phyloP scores from a whole-genome alignment of 2,797 vertebrate species.

The Forpus xanthops region DNA sequence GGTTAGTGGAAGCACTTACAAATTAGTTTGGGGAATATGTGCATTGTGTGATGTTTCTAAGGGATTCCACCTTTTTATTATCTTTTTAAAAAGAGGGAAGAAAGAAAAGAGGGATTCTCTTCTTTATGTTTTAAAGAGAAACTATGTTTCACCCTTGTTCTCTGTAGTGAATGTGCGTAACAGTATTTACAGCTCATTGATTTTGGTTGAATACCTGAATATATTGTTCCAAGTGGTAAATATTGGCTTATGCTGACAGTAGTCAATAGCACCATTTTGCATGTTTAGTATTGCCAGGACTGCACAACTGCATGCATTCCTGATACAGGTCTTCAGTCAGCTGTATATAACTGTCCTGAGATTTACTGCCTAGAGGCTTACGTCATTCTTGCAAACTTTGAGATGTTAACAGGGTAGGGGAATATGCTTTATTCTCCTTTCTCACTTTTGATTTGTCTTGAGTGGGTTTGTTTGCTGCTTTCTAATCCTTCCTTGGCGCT shows the following conservation, averaged over 20 bases:
- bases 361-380: not conserved
- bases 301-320: not conserved
- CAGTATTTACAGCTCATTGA: not conserved
- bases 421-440: not conserved
- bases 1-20: not conserved
- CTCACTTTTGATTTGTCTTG: not conserved
- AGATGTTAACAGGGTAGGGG: not conserved
- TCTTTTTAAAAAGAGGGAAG: not conserved
- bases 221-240: not conserved
- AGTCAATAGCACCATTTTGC: constrained; percentile 6
- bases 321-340: not conserved
- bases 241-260: not conserved
- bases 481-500: not conserved
- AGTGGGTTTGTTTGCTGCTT: not conserved
- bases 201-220: not conserved
- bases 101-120: not conserved
- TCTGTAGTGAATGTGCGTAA: not conserved
- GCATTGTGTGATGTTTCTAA: not conserved
- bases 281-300: not conserved
- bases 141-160: not conserved
- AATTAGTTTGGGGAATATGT: not conserved
- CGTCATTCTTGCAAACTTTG: not conserved
- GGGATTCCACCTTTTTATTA: not conserved
- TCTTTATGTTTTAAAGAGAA: not conserved
- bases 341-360: not conserved